Percentiles rank a stretch among this genome's conserved stretches.
These are phyloP conservation scores for Xylocampa areola DNA, from an alignment of 2,888 invertebrate genomes.

Conservation along the genomic window DNA sequence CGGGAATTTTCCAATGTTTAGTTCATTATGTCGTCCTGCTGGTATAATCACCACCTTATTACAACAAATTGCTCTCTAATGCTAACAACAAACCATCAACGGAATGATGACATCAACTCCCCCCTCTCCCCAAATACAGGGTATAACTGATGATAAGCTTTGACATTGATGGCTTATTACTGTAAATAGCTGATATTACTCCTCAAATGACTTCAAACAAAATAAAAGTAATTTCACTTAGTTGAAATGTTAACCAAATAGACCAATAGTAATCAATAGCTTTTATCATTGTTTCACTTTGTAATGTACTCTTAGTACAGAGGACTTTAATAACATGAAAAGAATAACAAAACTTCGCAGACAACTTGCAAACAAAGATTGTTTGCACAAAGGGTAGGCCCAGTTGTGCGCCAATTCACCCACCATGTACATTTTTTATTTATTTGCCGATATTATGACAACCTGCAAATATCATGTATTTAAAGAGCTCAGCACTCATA, in stretches of 20 bases:
- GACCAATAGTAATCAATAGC: not conserved
- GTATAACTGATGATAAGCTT: slow-evolving; percentile 6
- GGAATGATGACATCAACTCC: slow-evolving; percentile 6
- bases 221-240: not conserved
- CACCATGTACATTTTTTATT: slow-evolving; percentile 17
- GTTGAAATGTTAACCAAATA: no score
- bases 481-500: slow-evolving; percentile 3
- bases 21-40: no score
- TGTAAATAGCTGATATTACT: not conserved
- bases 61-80: not conserved
- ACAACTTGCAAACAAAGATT: slow-evolving; percentile 15
- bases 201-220: not conserved
- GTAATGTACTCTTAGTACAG: not conserved
- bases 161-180: slow-evolving; percentile 6
- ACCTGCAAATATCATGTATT: slow-evolving; percentile 12
- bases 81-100: slow-evolving; percentile 13
- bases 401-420: slow-evolving; percentile 45
- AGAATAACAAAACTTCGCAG: slow-evolving; percentile 5
- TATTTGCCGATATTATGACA: slow-evolving; percentile 18
- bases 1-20: no score
- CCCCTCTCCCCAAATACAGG: not conserved
- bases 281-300: not conserved
- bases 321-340: slow-evolving; percentile 12
- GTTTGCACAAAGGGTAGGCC: slow-evolving; percentile 24
- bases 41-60: not conserved